A percentile compares a stretch with the other conserved stretches of the same genome.
phyloP scores from a whole-genome alignment of 2,888 invertebrate species.

The Biston stratarius region DNA sequence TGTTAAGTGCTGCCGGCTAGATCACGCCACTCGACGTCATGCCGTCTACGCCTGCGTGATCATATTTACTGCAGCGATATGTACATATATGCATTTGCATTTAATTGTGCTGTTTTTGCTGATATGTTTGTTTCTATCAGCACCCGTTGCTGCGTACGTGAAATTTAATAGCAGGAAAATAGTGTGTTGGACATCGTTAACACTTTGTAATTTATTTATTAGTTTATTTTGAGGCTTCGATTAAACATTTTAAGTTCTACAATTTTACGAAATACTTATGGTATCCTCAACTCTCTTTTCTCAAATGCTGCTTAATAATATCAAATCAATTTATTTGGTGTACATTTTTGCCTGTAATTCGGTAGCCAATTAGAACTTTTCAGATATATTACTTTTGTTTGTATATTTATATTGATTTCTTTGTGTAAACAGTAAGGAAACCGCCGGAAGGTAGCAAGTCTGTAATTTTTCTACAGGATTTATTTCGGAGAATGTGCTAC shows the following conservation, averaged over 20 bases:
- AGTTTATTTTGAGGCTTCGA: background rate
- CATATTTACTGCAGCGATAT: slow-evolving; percentile 37
- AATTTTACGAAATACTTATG: no score
- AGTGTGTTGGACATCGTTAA: slow-evolving; percentile 1
- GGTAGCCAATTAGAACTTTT: no score
- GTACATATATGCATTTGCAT: slow-evolving; percentile 40
- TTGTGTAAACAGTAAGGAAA: no score
- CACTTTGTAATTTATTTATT: background rate
- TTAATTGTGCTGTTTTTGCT: slow-evolving; percentile 41
- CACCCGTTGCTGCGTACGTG: slow-evolving; percentile 13
- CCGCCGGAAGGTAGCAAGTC: no score
- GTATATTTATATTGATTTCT: no score
- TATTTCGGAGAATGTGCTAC: no score
- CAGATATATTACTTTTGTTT: no score
- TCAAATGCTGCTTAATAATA: no score
- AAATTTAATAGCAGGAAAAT: slow-evolving; percentile 17
- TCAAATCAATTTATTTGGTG: no score
- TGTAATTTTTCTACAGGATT: no score
- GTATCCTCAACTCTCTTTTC: no score
- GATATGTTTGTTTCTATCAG: slow-evolving; percentile 36
- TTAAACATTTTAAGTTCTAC: background rate
- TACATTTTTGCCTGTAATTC: no score
- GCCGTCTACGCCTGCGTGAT: slow-evolving; percentile 42
- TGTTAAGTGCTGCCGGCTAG: slow-evolving; percentile 21
- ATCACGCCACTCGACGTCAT: slow-evolving; percentile 47